Conservation (phyloP, 2,113 vertebrate genomes). For the Mastomys coucha region DNA sequence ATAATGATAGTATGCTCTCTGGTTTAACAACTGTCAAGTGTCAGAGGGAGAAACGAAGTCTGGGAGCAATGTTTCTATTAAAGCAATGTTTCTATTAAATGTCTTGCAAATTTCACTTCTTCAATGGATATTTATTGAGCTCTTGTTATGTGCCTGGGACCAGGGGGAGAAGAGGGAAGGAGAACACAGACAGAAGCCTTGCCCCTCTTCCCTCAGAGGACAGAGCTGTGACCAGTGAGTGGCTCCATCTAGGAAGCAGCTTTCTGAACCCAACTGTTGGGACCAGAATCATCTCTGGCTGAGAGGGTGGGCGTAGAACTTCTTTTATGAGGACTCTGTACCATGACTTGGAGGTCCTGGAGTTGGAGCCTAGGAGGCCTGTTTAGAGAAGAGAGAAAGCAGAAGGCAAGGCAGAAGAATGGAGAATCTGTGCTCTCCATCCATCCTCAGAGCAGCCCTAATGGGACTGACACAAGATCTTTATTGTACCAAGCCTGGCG, state of each 20-base stretch:
- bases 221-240: rapidly evolving
- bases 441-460: background rate
- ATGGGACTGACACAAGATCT: background rate
- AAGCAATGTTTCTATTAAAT: background rate
- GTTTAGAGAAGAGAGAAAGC: background rate
- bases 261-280: background rate
- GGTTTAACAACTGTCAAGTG: background rate
- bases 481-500: background rate
- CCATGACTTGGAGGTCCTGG: rapidly evolving
- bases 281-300: background rate
- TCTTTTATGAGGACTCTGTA: rapidly evolving
- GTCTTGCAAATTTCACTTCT: background rate
- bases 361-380: background rate
- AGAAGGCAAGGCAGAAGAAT: background rate
- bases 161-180: rapidly evolving
- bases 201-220: rapidly evolving
- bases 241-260: background rate
- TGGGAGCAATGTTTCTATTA: background rate
- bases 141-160: background rate
- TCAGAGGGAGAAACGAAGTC: background rate
- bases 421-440: rapidly evolving
- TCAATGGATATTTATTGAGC: rapidly evolving
- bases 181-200: rapidly evolving
- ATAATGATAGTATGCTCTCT: rapidly evolving
- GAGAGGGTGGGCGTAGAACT: rapidly evolving